A percentile compares a stretch with the other conserved stretches of the same genome.
Evolutionary conservation across 2,797 vertebrate genomes (phyloP).

Genomic region (Crenichthys baileyi): DNA sequence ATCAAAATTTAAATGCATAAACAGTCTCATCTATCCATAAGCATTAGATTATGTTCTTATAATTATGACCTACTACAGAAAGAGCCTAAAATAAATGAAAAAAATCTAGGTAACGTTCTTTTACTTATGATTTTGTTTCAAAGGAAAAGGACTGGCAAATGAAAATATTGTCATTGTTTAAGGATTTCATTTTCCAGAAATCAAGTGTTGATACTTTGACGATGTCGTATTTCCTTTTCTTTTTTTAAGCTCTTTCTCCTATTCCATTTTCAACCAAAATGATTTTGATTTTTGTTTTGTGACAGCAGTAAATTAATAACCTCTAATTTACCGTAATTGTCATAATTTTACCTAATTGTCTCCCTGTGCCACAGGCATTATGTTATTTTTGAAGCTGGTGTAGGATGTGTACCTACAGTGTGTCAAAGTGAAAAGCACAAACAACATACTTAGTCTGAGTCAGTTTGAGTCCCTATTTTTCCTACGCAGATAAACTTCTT

Average conservation of each 20-base stretch:
- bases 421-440: slow-evolving; percentile 56
- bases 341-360: slow-evolving; percentile 72
- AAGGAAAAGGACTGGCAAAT: no score
- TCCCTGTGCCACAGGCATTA: slow-evolving; percentile 61
- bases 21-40: no score
- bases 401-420: slow-evolving; percentile 68
- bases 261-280: background rate
- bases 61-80: no score
- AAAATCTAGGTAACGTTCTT: no score
- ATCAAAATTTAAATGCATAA: no score
- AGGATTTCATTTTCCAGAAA: background rate
- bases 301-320: slow-evolving; percentile 35
- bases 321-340: slow-evolving; percentile 65
- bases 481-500: slow-evolving; percentile 34
- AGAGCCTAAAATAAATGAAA: no score
- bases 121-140: background rate
- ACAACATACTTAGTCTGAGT: slow-evolving; percentile 31
- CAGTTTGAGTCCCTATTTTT: slow-evolving; percentile 20
- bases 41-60: no score
- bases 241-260: background rate
- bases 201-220: background rate
- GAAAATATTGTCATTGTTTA: background rate
- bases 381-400: slow-evolving; percentile 68
- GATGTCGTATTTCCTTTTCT: background rate
- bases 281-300: slow-evolving; percentile 17